Conservation (phyloP, 2,888 invertebrate species). For the Chromoteleia sp. region DNA sequence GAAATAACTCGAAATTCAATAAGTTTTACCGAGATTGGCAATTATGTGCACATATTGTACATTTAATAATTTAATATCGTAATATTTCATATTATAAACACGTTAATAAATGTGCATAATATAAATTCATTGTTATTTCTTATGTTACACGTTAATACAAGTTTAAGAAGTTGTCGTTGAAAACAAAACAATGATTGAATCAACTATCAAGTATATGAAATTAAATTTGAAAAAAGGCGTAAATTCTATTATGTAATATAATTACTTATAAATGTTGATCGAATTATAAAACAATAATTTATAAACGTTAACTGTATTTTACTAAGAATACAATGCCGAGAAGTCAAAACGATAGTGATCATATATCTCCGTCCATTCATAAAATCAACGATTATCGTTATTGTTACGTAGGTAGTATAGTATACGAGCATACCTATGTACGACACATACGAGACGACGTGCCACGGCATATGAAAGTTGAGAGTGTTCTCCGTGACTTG, state of each 20-base stretch:
- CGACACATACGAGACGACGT: constrained; percentile 51
- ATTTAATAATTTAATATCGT: constrained; percentile 2
- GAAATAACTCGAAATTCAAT: constrained; percentile 8
- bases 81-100: not conserved
- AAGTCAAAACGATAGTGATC: constrained; percentile 78
- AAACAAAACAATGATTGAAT: too few relatives aligned
- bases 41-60: constrained; percentile 2
- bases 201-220: too few relatives aligned
- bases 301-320: not conserved
- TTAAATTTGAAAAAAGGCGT: too few relatives aligned
- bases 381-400: constrained; percentile 76
- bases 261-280: too few relatives aligned
- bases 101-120: too few relatives aligned
- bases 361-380: constrained; percentile 76
- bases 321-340: constrained; percentile 37
- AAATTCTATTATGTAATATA: too few relatives aligned
- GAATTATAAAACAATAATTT: too few relatives aligned
- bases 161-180: too few relatives aligned
- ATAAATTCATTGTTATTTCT: not conserved
- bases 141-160: too few relatives aligned
- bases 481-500: constrained; percentile 70
- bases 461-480: constrained; percentile 58
- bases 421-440: constrained; percentile 44
- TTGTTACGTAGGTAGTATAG: constrained; percentile 76
- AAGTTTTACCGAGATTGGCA: constrained; percentile 4